Base-by-base conservation (phyloP, 92 coral and sea anemone genomes). In the Actinernus sp. region DNA sequence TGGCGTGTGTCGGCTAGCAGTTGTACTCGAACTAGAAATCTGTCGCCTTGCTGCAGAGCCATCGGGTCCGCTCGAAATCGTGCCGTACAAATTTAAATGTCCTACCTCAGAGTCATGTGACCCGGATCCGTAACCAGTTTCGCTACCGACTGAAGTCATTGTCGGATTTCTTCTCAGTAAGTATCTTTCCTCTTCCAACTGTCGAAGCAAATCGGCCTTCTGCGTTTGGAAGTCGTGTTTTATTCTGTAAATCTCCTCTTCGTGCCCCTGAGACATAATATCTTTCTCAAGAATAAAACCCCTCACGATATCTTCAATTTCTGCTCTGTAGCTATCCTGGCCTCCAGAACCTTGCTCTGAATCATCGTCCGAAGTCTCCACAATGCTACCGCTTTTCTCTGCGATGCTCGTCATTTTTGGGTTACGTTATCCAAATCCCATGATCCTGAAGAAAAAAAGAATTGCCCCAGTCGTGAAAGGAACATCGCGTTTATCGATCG, bases 241-340 rank as follows among this genome's bases (percentile, higher is more conserved):
- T 84, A 95, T 87, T 53, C 84, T 74, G 22, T 31, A 43, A 23
- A 95, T 69, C 32, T 95, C 97, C 31, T 91, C 97, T 61, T 79
- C 84, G 47, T 95, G 99, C 17, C 97, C 86, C 54, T 95, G 93
- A 31, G 88, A 78, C 58, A 95, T 66, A 14, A 91, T 68, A 27
- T 95, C 99, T 71, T 95, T 95, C 60, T 95, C 99, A 59, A 91
- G 68, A n/a, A 83, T 79, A 39, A 90, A 93, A 26, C 97, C 97
- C 30, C 70, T 82, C 14, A 90, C 94, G 18, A 84, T 87, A 40
- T 94, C 98, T 69, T 87, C 94, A 21, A 87, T 90, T 67, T 90
- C 97, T 25, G 69, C 76, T 56, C 91, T 68, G 61, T 65, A 76
- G 45, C 69, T 86, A 13, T 71, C 92, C 26, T 71, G 68, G 32